Base-by-base conservation (phyloP, 2,888 invertebrate species). In the Cephonodes hylas region DNA sequence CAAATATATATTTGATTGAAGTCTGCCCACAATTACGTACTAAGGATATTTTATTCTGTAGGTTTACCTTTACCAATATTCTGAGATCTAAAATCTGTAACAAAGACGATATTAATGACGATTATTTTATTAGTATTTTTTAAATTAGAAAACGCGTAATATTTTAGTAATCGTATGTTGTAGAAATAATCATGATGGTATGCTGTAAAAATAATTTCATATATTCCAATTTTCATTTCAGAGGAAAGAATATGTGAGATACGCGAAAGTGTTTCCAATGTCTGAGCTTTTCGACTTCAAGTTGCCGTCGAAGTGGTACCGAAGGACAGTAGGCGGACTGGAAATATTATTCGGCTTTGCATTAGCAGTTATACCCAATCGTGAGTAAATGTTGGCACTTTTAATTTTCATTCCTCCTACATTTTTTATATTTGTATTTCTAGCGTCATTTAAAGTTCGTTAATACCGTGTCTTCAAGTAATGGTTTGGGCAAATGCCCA, bases 241-340 rank as follows among this genome's bases (percentile, higher is more conserved):
- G 97, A 94, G 98, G 81, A 97, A 97, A 88, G 97, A 98, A 86
- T 98, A 97, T 82, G 97, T 98, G n/a, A 96, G 97, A 89, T 98
- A 98, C 87, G 96, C 98, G n/a, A 98, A 98, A 93, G 97, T 97
- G 63, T 98, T 98, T 86, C 98, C 98, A 48, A 88, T 98, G 58
- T 94, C 96, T 58, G 96, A 96, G 71, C 93, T 95, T 64, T 89
- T 98, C 69, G 96, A 97, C 79, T 95, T 97, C 78, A 97, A 97
- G 92, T 93, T 98, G 70, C 97, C 97, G 58, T 97, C 97, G 63
- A 98, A 98, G 93, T 97, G 97, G 97, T 98, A 97, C 84, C 93
- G 98, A 72, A 94, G 97, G 79, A 94, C 95, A 5, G 96, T 98
- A 63, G 98, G 98, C 62, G 94, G 95, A 20, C 91, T 97, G 74